A percentile compares a stretch with the other conserved stretches of the same genome.
Evolutionary conservation across 2,797 vertebrate genomes (phyloP).

Genomic region (Paedocypris micromegethes): DNA sequence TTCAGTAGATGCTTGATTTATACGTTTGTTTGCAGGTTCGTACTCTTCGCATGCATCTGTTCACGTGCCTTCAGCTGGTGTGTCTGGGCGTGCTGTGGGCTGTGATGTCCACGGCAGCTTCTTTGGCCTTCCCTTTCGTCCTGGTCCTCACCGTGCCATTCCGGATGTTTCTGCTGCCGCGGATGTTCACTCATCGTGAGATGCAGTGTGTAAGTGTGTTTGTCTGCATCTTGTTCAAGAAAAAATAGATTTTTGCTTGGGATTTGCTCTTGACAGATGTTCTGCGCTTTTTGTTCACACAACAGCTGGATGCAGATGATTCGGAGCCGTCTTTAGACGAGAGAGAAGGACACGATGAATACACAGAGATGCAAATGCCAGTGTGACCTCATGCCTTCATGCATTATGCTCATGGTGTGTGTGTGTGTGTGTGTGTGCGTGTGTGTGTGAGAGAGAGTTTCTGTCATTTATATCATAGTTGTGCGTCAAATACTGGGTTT

Average conservation of each 20-base stretch:
- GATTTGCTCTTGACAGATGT: background rate
- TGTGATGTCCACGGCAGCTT: conserved; percentile 84
- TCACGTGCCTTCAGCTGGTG: conserved; percentile 79
- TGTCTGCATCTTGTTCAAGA: too few species aligned
- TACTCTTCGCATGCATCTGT: conserved; percentile 87
- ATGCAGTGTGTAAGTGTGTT: conserved; percentile 81
- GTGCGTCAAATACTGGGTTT: too few species aligned
- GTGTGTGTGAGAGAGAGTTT: too few species aligned
- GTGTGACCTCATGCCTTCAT: conserved; percentile 62
- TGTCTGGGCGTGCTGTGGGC: conserved; percentile 86
- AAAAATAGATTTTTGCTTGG: background rate
- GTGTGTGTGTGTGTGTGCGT: too few species aligned
- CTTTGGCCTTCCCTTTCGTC: conserved; percentile 87
- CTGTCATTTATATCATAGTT: too few species aligned
- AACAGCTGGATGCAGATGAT: conserved; percentile 81
- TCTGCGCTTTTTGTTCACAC: conserved; percentile 7
- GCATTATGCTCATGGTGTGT: too few species aligned
- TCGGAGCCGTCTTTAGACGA: conserved; percentile 78
- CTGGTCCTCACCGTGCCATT: conserved; percentile 86
- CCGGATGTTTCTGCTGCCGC: conserved; percentile 80
- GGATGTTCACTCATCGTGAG: conserved; percentile 78
- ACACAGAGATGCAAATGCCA: conserved; percentile 85
- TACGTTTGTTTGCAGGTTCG: conserved; percentile 67
- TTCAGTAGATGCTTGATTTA: too few species aligned
- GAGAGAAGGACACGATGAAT: conserved; percentile 79